Base-by-base conservation (phyloP, 1,140 invertebrate species). In the Zaprionus gabonicus region DNA sequence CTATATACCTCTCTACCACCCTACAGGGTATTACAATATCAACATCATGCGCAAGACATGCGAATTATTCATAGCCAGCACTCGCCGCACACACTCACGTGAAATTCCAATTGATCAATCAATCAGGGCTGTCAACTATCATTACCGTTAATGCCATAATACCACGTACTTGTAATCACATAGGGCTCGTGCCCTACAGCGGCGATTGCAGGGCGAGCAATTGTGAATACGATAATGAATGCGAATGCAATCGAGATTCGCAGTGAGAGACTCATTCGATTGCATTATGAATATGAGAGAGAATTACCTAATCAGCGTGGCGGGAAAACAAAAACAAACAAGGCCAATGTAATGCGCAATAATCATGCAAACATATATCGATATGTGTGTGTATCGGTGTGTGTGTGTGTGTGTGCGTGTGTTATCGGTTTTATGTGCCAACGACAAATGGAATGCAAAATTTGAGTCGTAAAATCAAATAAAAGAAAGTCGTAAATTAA, bases 401-500 rank as follows among this genome's bases (percentile, higher is more conserved):
- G 25, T 17, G 12, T 66, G n/a, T 59, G 20, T 34, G 15, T 55
- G 3, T 73, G 31, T 67, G 20, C 31, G 49, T 56, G 27, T 55
- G 12, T 71, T 74, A 69, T 74, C 28, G 23, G 28, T 71, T 65
- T 71, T 59, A 71, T 71, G 68, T 23, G 55, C 23, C 51, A 74
- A 67, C 63, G 78, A 67, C 59, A 38, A 31, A 63, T 55, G 60
- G 60, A 82, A 72, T 75, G 84, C 80, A 66, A 83, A 78, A 83
- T 75, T 70, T 25, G 68, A 81, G 81, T 79, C 84, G 66, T 81
- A 81, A 87, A 84, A 71, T 63, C 66, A 83, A 73, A 65, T 72
- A 84, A 76, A 83, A 88, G 85, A 87, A 90, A 88, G 85, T 81
- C 84, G 72, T 88, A 88, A 88, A 88, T 88, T 88, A 79, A 84